Conservation (phyloP, 2,888 invertebrate species). For the Drosophila neotestacea region DNA sequence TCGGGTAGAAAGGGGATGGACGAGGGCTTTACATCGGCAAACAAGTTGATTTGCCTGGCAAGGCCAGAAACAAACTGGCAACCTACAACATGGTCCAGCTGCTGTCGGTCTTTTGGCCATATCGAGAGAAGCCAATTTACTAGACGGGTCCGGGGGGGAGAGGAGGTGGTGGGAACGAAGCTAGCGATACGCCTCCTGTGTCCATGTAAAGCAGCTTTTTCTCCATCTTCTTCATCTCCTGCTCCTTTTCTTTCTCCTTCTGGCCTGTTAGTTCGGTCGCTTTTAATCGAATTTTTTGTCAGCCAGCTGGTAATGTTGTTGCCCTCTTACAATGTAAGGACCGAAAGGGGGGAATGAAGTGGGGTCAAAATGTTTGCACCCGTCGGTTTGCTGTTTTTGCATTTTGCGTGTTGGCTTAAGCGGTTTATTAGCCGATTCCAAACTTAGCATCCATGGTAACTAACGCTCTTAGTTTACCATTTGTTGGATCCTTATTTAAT, state of each 20-base stretch:
- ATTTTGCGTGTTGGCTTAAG: constrained; percentile 65
- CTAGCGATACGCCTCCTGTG: constrained; percentile 14
- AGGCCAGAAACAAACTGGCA: constrained; percentile 8
- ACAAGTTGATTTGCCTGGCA: constrained; percentile 46
- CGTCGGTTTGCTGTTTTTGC: constrained; percentile 47
- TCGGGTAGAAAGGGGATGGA: too few species aligned
- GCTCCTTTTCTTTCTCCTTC: background rate
- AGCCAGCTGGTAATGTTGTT: constrained; percentile 36
- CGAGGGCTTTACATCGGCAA: constrained; percentile 24
- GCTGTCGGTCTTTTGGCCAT: constrained; percentile 34
- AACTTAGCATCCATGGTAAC: constrained; percentile 48
- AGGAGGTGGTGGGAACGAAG: constrained; percentile 15
- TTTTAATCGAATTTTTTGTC: constrained; percentile 65
- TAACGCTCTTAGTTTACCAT: constrained; percentile 32
- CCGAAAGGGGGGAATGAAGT: background rate
- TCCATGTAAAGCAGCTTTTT: background rate
- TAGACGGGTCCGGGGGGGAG: constrained; percentile 4
- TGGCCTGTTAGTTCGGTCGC: constrained; percentile 52
- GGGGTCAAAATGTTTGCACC: constrained; percentile 22
- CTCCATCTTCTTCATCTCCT: background rate
- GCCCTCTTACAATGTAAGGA: constrained; percentile 4
- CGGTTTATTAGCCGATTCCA: constrained; percentile 67
- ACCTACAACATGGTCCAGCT: constrained; percentile 37
- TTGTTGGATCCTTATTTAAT: constrained; percentile 52
- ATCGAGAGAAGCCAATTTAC: constrained; percentile 62